These are phyloP conservation scores for Poeciliopsis paucimaculata DNA, from an alignment of 2,797 vertebrate species.

Conservation along the genomic window DNA sequence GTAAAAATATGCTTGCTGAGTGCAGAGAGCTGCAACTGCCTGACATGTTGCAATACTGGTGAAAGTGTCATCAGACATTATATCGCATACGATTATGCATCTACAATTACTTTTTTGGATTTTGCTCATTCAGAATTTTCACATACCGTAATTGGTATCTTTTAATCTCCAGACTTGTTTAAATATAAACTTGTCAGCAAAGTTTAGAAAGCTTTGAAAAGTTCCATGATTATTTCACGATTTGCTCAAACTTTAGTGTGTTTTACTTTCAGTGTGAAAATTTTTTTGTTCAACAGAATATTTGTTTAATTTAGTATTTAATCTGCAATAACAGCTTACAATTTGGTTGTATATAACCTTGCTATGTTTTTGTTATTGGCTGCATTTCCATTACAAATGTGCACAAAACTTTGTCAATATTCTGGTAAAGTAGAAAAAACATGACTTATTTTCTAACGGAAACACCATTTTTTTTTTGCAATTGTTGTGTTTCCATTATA, in stretches of 20 bases:
- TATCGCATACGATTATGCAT: background rate
- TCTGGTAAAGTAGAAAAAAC: too few relatives aligned
- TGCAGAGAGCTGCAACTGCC: background rate
- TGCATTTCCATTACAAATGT: background rate
- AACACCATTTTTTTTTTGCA: too few relatives aligned
- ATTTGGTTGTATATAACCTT: background rate
- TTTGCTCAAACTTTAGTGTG: background rate
- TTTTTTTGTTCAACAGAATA: background rate
- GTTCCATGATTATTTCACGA: background rate
- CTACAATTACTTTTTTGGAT: background rate
- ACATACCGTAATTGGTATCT: background rate
- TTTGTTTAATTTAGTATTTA: background rate
- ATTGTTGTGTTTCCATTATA: background rate
- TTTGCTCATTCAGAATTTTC: background rate
- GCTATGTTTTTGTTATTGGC: background rate
- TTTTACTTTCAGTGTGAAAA: background rate
- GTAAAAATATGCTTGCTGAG: conserved; percentile 10
- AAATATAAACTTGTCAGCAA: background rate
- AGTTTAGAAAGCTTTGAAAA: background rate
- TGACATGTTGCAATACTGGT: conserved; percentile 10
- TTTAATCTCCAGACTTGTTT: background rate
- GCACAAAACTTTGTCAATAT: too few relatives aligned
- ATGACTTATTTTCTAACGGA: too few relatives aligned
- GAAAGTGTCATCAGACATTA: conserved; percentile 8
- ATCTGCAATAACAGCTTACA: background rate